Conservation (phyloP, 2,888 invertebrate genomes). For the Zeuzera pyrina region DNA sequence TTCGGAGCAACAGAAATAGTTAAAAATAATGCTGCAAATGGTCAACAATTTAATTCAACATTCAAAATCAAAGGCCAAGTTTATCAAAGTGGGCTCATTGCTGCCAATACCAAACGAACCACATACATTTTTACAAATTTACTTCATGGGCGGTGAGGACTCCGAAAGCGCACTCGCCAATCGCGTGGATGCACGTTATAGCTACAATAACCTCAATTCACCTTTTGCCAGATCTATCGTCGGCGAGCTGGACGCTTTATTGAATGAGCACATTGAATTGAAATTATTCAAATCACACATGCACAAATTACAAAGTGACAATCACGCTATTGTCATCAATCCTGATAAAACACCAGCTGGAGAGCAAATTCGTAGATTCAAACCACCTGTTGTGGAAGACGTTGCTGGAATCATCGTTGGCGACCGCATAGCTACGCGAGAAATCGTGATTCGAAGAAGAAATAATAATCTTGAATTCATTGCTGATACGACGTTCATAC, state of each 20-base stretch:
- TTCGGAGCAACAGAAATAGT: constrained; percentile 16
- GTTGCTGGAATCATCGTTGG: constrained; percentile 16
- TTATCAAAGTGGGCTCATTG: constrained; percentile 18
- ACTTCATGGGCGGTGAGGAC: constrained; percentile 14
- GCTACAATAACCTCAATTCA: constrained; percentile 16
- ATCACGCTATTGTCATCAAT: constrained; percentile 17
- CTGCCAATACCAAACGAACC: constrained; percentile 16
- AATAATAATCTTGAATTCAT: constrained; percentile 10
- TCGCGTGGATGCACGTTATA: constrained; percentile 20
- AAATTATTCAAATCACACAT: constrained; percentile 28
- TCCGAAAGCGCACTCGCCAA: constrained; percentile 19
- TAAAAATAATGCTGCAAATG: constrained; percentile 12
- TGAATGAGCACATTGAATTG: constrained; percentile 24
- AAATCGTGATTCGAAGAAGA: constrained; percentile 10
- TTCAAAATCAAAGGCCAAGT: constrained; percentile 17
- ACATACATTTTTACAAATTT: constrained; percentile 13
- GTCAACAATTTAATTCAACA: constrained; percentile 13
- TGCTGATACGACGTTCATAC: constrained; percentile 6
- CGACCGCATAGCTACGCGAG: constrained; percentile 7
- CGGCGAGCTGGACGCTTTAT: constrained; percentile 10
- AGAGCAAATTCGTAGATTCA: constrained; percentile 30
- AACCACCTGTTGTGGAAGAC: constrained; percentile 24
- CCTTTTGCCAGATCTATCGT: constrained; percentile 16
- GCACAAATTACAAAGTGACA: constrained; percentile 20
- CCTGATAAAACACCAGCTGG: constrained; percentile 28